phyloP scores from a whole-genome alignment of 1,140 invertebrate genomes.

The Campoletis sonorensis region DNA sequence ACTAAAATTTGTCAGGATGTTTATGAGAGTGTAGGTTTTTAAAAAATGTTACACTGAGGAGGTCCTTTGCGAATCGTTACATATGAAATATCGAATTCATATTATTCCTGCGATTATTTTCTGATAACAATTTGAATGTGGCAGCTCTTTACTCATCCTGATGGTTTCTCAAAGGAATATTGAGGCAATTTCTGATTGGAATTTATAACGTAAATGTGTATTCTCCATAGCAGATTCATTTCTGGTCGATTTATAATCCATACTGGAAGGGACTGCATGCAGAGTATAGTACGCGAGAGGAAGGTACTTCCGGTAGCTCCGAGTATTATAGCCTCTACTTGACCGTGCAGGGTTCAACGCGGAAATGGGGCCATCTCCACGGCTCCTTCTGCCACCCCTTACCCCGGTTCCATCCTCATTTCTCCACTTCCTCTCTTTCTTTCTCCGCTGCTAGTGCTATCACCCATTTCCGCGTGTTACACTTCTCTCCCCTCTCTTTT shows the following conservation, averaged over 20 bases:
- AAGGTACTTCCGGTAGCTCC: conserved; percentile 32
- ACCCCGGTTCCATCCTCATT: not conserved
- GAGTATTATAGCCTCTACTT: conserved; percentile 18
- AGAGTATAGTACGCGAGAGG: not conserved
- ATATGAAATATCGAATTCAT: no score
- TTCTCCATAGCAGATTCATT: conserved; percentile 31
- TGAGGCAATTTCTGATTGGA: not conserved
- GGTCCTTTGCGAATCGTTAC: no score
- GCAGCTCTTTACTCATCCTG: not conserved
- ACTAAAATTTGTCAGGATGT: no score
- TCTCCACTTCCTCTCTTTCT: not conserved
- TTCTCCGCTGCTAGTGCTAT: not conserved
- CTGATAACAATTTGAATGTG: no score
- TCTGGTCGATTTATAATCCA: conserved; percentile 25
- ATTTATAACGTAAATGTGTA: not conserved
- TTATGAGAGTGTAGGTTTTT: no score
- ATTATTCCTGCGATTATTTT: no score
- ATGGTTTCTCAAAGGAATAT: not conserved
- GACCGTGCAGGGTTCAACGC: conserved; percentile 24
- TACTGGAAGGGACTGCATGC: not conserved
- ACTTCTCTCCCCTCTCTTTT: conserved; percentile 22
- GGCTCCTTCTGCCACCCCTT: conserved; percentile 11
- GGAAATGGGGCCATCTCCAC: conserved; percentile 38
- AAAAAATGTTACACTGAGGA: no score
- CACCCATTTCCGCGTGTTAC: not conserved